Base-by-base conservation (phyloP, 1,140 invertebrate genomes). In the Ericerus pela region DNA sequence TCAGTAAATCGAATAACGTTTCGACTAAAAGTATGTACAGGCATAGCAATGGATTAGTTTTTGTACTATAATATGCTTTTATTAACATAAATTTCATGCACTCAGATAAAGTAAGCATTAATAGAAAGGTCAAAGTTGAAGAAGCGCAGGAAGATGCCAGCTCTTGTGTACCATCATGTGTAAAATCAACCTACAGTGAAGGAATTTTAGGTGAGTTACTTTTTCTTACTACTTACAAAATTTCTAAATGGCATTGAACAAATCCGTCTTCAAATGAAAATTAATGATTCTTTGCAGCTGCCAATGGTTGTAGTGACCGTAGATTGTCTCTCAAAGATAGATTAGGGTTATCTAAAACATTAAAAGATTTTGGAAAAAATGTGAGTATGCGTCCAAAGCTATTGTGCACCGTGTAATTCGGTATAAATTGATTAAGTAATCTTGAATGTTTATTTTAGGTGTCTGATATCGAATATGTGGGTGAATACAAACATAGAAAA, bases 131-230 rank as follows among this genome's bases (percentile, higher is more conserved):
- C 10, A 47, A 47, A 4, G 11, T 5, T 10, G 16, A 47, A 24
- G 41, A 47, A 47, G 2, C 10, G 2, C n/a, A n/a, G n/a, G n/a
- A n/a, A n/a, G n/a, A 47, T 10, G 4, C 20, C 41, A 47, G 20
- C 41, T 4, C 41, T 24, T 38, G 41, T 2, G 10, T 10, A 22
- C 41, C 26, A 10, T 47, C 16, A 47, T 14, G n/a, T 16, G 26
- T 47, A 10, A 47, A 47, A 47, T 24, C 41, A 47, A 47, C 41
- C 10, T 47, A 47, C 20, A 47, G 20, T 5, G 41, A 47, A 24
- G 41, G 41, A 5, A 47, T 47, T 47, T 24, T 47, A 22, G 41
- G 41, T 14, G 30, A 33, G 30, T 33, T 33, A 33, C n/a, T 33
- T 33, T 33, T n/a, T 33, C 30, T 33, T 33, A 33, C n/a, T 33